Conservation (phyloP, 2,797 vertebrate genomes). For the Chrysolophus pictus region DNA sequence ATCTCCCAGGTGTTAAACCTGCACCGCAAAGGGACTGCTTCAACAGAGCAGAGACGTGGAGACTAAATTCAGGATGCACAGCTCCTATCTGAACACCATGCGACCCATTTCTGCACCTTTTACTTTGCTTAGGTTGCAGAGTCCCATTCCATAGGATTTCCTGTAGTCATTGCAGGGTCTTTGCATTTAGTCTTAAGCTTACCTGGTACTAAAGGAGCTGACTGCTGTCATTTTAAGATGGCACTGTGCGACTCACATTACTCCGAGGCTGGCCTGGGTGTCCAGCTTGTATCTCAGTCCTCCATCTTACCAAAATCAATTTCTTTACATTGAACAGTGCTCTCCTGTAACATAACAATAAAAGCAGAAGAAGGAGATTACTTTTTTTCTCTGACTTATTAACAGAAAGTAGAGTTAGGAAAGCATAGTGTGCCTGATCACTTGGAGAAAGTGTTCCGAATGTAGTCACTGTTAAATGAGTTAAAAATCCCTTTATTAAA, state of each 20-base stretch:
- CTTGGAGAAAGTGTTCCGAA: conserved; percentile 30
- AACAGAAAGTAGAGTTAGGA: conserved; percentile 1
- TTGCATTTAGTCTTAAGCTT: background rate
- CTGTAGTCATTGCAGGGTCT: background rate
- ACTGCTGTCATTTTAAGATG: background rate
- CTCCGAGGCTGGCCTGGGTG: background rate
- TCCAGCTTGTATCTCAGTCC: background rate
- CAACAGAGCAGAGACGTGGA: background rate
- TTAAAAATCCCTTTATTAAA: conserved; percentile 50
- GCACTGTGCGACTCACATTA: background rate
- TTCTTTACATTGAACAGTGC: background rate
- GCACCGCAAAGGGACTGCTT: background rate
- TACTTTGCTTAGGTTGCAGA: background rate
- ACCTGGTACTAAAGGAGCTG: background rate
- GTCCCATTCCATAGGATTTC: background rate
- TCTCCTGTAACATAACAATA: background rate
- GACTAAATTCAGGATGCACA: background rate
- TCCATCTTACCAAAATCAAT: background rate
- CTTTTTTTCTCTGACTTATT: background rate
- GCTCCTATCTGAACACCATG: background rate
- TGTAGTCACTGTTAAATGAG: conserved; percentile 19
- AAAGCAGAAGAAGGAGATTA: background rate
- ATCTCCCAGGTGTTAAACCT: background rate
- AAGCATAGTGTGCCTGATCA: background rate
- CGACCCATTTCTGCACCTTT: conserved; percentile 9